Evolutionary conservation across 2,113 vertebrate genomes (phyloP).

Genomic region (Toxostoma redivivum): DNA sequence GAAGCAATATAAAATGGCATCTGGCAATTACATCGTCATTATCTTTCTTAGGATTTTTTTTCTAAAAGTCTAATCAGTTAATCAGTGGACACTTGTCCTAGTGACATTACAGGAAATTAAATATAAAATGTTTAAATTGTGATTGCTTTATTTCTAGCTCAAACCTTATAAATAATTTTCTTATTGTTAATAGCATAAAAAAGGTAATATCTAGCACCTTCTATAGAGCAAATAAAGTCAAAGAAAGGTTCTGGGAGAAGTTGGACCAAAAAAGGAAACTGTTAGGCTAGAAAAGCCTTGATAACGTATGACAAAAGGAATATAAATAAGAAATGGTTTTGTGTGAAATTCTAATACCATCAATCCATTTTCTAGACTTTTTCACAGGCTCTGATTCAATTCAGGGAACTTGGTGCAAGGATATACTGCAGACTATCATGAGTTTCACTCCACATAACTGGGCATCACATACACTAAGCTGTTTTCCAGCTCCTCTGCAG

Average conservation of each 20-base stretch:
- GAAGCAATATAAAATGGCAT: not conserved
- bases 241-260: not conserved
- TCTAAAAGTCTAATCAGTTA: not conserved
- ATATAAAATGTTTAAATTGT: not conserved
- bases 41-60: not conserved
- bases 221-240: not conserved
- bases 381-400: slow-evolving; percentile 98
- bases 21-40: not conserved
- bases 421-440: slow-evolving; percentile 98
- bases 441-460: slow-evolving; percentile 98
- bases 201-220: not conserved
- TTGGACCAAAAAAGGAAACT: not conserved
- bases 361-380: slow-evolving; percentile 80
- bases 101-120: not conserved
- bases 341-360: not conserved
- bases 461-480: slow-evolving; percentile 96
- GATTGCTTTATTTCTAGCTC: not conserved
- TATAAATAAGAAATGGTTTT: not conserved
- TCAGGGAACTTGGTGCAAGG: slow-evolving; percentile 99
- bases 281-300: not conserved
- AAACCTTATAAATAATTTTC: not conserved
- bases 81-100: not conserved
- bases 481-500: slow-evolving; percentile 96
- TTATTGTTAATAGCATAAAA: not conserved
- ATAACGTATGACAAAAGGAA: not conserved